These are phyloP conservation scores for Sitodiplosis mosellana DNA, from an alignment of 1,140 invertebrate species.

Conservation along the genomic window DNA sequence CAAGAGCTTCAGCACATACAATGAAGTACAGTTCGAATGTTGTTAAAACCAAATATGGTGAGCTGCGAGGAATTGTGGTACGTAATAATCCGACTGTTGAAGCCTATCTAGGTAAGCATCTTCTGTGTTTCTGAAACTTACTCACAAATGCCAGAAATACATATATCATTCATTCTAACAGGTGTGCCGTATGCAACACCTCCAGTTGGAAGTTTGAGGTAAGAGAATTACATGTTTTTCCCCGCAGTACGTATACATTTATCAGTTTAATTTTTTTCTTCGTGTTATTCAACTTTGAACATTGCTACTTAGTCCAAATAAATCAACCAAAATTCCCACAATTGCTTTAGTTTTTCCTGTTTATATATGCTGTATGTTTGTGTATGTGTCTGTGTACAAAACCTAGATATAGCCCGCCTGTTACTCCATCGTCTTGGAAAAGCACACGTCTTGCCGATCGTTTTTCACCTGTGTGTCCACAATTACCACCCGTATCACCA, in stretches of 20 bases:
- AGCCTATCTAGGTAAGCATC: slow-evolving; percentile 87
- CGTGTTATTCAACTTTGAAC: neutral
- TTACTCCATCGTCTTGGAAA: slow-evolving; percentile 75
- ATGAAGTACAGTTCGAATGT: slow-evolving; percentile 57
- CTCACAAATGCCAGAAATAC: too few species aligned
- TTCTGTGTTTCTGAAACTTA: too few species aligned
- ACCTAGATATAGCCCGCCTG: slow-evolving; percentile 76
- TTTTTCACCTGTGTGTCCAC: slow-evolving; percentile 77
- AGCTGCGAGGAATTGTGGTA: slow-evolving; percentile 62
- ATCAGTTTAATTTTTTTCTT: neutral
- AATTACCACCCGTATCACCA: slow-evolving; percentile 47
- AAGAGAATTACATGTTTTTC: slow-evolving; percentile 5
- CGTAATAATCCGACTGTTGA: slow-evolving; percentile 64
- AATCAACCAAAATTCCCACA: neutral
- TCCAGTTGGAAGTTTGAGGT: slow-evolving; percentile 26
- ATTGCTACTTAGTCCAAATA: neutral
- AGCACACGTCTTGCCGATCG: slow-evolving; percentile 61
- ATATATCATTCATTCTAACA: too few species aligned
- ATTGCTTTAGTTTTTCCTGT: too few species aligned
- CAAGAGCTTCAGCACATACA: slow-evolving; percentile 6
- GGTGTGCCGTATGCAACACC: too few species aligned
- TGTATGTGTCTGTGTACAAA: too few species aligned
- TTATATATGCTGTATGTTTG: too few species aligned
- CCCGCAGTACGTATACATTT: neutral
- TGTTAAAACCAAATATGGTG: slow-evolving; percentile 73